Conservation (phyloP, 2,888 invertebrate genomes). For the Polyploca ridens region DNA sequence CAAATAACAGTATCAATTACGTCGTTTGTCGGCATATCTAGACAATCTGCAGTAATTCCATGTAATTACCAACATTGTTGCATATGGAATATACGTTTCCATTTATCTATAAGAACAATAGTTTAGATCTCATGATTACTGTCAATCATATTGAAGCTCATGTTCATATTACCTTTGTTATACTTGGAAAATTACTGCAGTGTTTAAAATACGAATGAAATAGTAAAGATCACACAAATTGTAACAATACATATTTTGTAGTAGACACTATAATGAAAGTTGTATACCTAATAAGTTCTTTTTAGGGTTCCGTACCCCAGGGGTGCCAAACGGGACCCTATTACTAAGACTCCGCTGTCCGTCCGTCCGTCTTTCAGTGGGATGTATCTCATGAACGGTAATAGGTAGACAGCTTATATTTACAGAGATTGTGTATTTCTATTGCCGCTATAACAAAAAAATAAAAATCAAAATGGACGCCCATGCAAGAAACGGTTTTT, state of each 20-base stretch:
- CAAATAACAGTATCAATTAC: slow-evolving; percentile 13
- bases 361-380: too few species aligned
- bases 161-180: background rate
- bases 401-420: too few species aligned
- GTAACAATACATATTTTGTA: background rate
- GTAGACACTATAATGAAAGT: too few species aligned
- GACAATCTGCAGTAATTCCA: background rate
- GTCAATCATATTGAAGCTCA: background rate
- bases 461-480: too few species aligned
- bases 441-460: too few species aligned
- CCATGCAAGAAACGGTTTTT: too few species aligned
- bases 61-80: background rate
- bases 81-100: background rate
- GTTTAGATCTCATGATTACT: background rate
- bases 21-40: background rate
- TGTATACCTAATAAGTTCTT: too few species aligned
- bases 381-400: too few species aligned
- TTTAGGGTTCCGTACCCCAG: too few species aligned
- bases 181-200: background rate
- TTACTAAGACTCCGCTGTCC: too few species aligned
- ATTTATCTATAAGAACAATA: slow-evolving; percentile 3
- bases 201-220: background rate
- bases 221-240: background rate
- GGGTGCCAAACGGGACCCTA: too few species aligned
- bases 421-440: too few species aligned